Evolutionary conservation across 2,113 vertebrate species (phyloP), one percentile per base, ranked within the genome.

Genomic region (Clarias magur): DNA sequence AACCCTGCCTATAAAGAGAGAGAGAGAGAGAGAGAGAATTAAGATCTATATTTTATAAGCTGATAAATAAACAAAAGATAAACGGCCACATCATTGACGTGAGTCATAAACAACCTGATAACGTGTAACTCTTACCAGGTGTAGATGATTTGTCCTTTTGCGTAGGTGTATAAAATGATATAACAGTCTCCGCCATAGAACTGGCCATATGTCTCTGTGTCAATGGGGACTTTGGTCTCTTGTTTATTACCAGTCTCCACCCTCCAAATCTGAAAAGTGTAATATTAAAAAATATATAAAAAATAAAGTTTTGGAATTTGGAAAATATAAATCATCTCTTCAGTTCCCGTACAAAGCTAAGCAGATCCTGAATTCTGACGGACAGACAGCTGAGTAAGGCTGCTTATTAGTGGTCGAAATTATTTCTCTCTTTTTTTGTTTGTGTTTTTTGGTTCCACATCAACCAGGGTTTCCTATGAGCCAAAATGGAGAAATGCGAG

Each of bases 171-270:
- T 82, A 99, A 95, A 84, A 98, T 96, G 81, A 99, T 97, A 93
- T 98, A 98, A 91, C 96, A 97, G 92, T 98, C 97, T 3, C 97
- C 97, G 1, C 97, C 96, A 0, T 96, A 99, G 93, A 99, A 97
- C 87, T 99, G 96, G 0, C 96, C 97, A 0, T 96, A 96, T 0
- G 91, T 93, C 30, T 91, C 86, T 0, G 88, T 93, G 82, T 94
- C 94, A 12, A 96, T 89, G 25, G 94, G 94, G 48, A 96, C 90
- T 87, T 96, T 94, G 57, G 38, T 90, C 16, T 88, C 38, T 19
- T 15, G 12, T 82, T 56, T 87, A 73, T 95, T 96, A 0, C 89
- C 94, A 89, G 92, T 96, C 91, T 98, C 97, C 85, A 99, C 96
- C 16, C 97, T 96, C 96, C 96, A 98, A 78, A 99, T 96, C 97